Percentiles rank a stretch among this genome's conserved stretches.
phyloP scores from a whole-genome alignment of 1,140 invertebrate species.

The Nilaparvata lugens region DNA sequence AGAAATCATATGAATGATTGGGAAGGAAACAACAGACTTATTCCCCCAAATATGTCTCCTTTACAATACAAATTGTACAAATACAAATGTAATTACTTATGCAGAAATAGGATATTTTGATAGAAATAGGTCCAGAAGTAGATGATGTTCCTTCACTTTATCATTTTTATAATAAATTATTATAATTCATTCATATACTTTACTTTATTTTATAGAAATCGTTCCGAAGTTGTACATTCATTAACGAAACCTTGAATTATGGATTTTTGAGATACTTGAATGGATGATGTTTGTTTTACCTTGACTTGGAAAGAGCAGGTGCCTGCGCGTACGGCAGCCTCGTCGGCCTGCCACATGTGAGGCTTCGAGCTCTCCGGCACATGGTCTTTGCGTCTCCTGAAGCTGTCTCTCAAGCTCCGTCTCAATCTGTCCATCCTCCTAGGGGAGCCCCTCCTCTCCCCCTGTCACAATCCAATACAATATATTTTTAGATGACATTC shows the following conservation, averaged over 20 bases:
- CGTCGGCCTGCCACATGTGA: conserved; percentile 97
- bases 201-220: background rate
- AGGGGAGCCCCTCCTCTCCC: conserved; percentile 38
- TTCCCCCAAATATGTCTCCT: too few species aligned
- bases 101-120: too few species aligned
- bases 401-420: conserved; percentile 86
- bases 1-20: too few species aligned
- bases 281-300: conserved; percentile 36
- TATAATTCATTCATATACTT: background rate
- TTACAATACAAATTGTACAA: too few species aligned
- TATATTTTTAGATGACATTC: background rate
- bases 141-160: too few species aligned
- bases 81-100: too few species aligned
- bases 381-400: conserved; percentile 66
- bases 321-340: conserved; percentile 85
- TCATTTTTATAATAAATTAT: too few species aligned
- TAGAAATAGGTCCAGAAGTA: too few species aligned
- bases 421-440: conserved; percentile 86
- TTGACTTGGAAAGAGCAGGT: conserved; percentile 97
- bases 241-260: too few species aligned
- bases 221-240: too few species aligned
- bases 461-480: background rate
- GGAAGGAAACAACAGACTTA: too few species aligned
- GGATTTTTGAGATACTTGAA: too few species aligned
- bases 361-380: conserved; percentile 88